Conservation (phyloP, 2,888 invertebrate species). For the Caenorhabditis sp. region DNA sequence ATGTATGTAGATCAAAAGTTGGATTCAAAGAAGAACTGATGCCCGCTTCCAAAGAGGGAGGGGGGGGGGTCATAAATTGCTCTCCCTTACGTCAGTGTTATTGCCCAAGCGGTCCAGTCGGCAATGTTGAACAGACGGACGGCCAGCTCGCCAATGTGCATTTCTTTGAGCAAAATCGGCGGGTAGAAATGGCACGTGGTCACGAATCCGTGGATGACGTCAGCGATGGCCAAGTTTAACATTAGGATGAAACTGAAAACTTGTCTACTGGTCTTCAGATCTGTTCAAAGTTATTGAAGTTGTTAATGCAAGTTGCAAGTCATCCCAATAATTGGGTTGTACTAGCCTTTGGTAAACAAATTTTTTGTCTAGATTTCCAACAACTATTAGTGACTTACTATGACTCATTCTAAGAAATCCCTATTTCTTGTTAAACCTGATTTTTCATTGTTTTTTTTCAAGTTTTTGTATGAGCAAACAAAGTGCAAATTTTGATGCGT, state of each 20-base stretch:
- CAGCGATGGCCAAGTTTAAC: slow-evolving; percentile 81
- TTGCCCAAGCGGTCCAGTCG: slow-evolving; percentile 83
- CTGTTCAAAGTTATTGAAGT: not conserved
- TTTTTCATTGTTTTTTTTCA: not conserved
- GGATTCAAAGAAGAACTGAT: too few species aligned
- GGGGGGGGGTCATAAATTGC: slow-evolving; percentile 48
- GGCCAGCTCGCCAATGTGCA: slow-evolving; percentile 74
- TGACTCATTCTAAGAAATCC: too few species aligned
- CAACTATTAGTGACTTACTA: too few species aligned
- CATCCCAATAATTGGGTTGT: slow-evolving; percentile 34
- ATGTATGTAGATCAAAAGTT: slow-evolving; percentile 2
- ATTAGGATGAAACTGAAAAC: slow-evolving; percentile 81
- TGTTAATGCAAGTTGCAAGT: slow-evolving; percentile 13
- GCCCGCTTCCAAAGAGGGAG: too few species aligned
- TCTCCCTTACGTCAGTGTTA: slow-evolving; percentile 79
- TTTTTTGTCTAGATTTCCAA: slow-evolving; percentile 5
- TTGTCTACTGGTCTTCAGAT: too few species aligned
- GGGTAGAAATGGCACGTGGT: slow-evolving; percentile 82
- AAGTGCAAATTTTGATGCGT: slow-evolving; percentile 40
- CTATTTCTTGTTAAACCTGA: too few species aligned
- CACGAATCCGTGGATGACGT: slow-evolving; percentile 81
- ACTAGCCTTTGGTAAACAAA: slow-evolving; percentile 39
- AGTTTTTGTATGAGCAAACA: slow-evolving; percentile 7
- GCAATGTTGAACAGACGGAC: slow-evolving; percentile 81
- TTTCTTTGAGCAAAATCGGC: slow-evolving; percentile 77